Evolutionary conservation across 30 jellyfish, hydroid and myxozoan genomes (phyloP), one percentile per base, ranked within the genome.

Genomic region (Aurelia aurita complex sp. Pacific): DNA sequence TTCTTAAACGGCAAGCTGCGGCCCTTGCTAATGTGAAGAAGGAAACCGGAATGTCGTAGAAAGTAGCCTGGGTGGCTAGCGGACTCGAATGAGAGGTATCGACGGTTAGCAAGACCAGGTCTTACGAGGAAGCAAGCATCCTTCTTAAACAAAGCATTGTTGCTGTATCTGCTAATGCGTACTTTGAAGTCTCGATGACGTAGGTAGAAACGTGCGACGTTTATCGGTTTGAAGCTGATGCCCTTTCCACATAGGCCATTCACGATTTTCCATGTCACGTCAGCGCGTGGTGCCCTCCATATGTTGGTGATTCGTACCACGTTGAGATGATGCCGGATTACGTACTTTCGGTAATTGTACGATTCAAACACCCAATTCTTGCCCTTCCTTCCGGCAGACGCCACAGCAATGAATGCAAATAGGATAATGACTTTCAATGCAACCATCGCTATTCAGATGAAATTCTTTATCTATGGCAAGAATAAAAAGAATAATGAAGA

Each of bases 161-260:
- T 33, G 38, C 59, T 76, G 53, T 32, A 42, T 19, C 32, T 17
- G 59, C 5, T 60, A 5, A 76, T 14, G 15, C 23, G 38, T 13
- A 10, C 61, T 13, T n/a, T 77, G 53, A 2, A 59, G 54, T 52
- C 23, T 11, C n/a, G 18, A 59, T 76, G 86, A 5, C 86, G 73
- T 6, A 76, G 18, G 86, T 52, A 76, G 43, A 53, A 40, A 14
- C 11, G 32, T 32, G 81, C 10, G 29, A 2, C 5, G 61, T 43
- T 76, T 53, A 5, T 18, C 3, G 86, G 11, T 8, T 60, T 61
- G 11, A 76, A 76, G 80, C 86, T 76, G 73, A 60, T 52, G 42
- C 86, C 86, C 34, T 33, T 15, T 14, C 86, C 86, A n/a, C 75
- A 54, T 11, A 76, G 86, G 33, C 86, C 86, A 5, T 40, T 61